Conservation (phyloP, 2,888 invertebrate genomes). For the Heliconius aoede region DNA sequence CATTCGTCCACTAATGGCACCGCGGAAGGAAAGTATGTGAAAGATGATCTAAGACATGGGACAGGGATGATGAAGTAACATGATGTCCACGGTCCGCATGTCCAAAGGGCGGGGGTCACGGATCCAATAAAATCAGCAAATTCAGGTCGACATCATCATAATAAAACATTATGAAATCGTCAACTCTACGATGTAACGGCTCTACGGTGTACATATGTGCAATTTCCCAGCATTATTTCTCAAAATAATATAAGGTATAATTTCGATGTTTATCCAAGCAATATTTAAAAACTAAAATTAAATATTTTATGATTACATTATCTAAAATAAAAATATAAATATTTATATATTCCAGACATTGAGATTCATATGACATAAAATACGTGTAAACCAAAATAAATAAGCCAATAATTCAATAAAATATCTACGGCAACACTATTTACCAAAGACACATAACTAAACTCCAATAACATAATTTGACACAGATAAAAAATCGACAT, state of each 20-base stretch:
- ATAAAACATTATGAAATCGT: too few species aligned
- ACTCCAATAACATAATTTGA: neutral
- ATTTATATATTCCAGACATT: neutral
- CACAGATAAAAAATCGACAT: neutral
- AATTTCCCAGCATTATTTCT: neutral
- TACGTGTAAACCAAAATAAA: neutral
- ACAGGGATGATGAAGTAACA: too few species aligned
- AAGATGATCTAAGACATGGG: too few species aligned
- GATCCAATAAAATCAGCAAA: too few species aligned
- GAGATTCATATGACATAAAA: neutral
- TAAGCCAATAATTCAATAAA: neutral
- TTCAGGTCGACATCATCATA: too few species aligned
- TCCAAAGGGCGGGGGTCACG: too few species aligned
- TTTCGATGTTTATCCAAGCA: neutral
- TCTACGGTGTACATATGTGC: too few species aligned
- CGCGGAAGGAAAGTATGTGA: too few species aligned
- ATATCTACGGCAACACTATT: neutral
- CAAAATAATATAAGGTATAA: neutral
- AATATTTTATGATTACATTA: neutral
- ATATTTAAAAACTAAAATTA: neutral
- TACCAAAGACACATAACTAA: neutral
- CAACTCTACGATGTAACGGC: too few species aligned
- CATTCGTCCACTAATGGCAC: too few species aligned
- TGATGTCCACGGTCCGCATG: too few species aligned
- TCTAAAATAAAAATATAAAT: neutral